phyloP scores from a whole-genome alignment of 2,888 invertebrate species.

The Galerucella nymphaeae region DNA sequence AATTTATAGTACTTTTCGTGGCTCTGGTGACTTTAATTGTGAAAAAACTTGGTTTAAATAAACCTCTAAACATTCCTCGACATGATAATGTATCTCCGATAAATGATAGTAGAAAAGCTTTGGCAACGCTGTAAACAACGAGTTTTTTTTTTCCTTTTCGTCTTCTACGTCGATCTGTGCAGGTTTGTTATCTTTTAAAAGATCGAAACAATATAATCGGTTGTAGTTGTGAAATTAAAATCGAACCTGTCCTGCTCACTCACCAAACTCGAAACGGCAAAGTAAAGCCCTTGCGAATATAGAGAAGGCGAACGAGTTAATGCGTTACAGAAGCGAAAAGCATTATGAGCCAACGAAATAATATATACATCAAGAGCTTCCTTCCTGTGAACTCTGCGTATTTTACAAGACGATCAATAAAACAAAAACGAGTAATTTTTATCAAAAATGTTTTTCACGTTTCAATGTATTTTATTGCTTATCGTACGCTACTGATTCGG shows the following conservation, averaged over 20 bases:
- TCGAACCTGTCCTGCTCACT: conserved; percentile 52
- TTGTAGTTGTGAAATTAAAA: conserved; percentile 52
- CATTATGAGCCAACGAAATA: conserved; percentile 52
- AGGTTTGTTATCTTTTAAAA: conserved; percentile 24
- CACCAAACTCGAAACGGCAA: conserved; percentile 48
- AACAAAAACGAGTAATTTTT: not conserved
- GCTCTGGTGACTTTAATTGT: too few species aligned
- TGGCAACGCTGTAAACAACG: conserved; percentile 18
- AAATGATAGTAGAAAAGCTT: not conserved
- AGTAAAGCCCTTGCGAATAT: conserved; percentile 41
- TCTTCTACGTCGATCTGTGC: conserved; percentile 15
- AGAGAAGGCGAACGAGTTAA: conserved; percentile 6
- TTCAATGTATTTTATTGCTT: not conserved
- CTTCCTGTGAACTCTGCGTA: conserved; percentile 50
- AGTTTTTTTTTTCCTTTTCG: conserved; percentile 17
- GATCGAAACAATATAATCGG: conserved; percentile 37
- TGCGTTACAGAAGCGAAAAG: conserved; percentile 27
- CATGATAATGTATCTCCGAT: not conserved
- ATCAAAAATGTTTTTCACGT: too few species aligned
- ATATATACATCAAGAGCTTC: conserved; percentile 56
- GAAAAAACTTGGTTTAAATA: not conserved
- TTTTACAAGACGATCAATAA: not conserved
- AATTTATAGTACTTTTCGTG: too few species aligned
- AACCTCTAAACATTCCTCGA: not conserved
- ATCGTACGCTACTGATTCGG: not conserved